phyloP scores from a whole-genome alignment of 2,888 invertebrate genomes.

The Pollenia angustigena region DNA sequence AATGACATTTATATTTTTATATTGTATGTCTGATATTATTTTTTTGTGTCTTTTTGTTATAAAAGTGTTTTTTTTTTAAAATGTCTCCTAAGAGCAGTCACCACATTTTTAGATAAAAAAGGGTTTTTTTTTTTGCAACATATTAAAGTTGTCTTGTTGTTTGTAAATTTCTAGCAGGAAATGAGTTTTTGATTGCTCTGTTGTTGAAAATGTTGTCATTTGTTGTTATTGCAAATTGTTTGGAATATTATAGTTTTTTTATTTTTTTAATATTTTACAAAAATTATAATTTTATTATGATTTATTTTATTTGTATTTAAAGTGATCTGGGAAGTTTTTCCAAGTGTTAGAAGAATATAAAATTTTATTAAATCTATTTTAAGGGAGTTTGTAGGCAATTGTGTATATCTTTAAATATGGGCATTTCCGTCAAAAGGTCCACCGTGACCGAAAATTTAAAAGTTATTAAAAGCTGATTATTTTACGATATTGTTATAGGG shows the following conservation, averaged over 20 bases:
- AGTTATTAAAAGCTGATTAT: no score
- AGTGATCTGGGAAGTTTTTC: slow-evolving; percentile 60
- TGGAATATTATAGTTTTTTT: slow-evolving; percentile 37
- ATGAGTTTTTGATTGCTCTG: slow-evolving; percentile 72
- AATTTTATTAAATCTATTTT: no score
- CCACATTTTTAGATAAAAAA: slow-evolving; percentile 46
- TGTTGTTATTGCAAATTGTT: slow-evolving; percentile 59
- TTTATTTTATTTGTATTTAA: slow-evolving; percentile 45
- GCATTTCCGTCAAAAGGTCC: no score
- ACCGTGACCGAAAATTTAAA: no score
- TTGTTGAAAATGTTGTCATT: slow-evolving; percentile 53
- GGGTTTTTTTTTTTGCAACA: slow-evolving; percentile 49
- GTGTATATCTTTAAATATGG: no score
- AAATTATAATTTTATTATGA: slow-evolving; percentile 64
- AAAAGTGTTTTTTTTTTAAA: slow-evolving; percentile 40
- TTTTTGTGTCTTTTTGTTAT: slow-evolving; percentile 10
- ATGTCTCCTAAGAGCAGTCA: slow-evolving; percentile 39
- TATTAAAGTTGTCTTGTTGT: slow-evolving; percentile 62
- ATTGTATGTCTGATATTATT: slow-evolving; percentile 18
- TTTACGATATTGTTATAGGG: no score
- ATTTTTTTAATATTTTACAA: slow-evolving; percentile 5
- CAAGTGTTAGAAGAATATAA: no score
- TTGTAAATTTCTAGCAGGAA: slow-evolving; percentile 65
- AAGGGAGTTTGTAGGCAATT: no score
- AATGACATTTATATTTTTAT: slow-evolving; percentile 73